Conservation (phyloP, 2,113 vertebrate genomes). For the Hyperoodon ampullatus region DNA sequence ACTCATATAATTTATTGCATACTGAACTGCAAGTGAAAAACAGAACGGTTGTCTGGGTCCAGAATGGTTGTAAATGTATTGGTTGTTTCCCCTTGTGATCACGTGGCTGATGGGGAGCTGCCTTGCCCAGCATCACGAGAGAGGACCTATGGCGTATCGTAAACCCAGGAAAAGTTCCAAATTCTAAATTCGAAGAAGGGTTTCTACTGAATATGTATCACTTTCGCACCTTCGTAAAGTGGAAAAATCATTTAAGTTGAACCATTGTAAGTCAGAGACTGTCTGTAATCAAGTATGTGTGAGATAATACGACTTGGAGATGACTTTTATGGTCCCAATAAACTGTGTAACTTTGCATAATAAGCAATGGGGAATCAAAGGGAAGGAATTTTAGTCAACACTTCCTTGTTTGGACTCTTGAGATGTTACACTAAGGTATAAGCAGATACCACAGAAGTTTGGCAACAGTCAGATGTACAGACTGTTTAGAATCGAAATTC, state of each 20-base stretch:
- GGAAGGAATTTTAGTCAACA: background rate
- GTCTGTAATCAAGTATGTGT: background rate
- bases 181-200: background rate
- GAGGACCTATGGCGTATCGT: background rate
- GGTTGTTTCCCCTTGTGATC: background rate
- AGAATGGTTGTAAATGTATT: background rate
- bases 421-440: background rate
- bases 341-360: background rate
- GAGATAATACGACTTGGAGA: background rate
- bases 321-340: background rate
- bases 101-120: background rate
- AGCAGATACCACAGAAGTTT: background rate
- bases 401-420: background rate
- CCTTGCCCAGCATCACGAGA: background rate
- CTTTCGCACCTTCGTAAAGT: background rate
- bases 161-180: background rate
- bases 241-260: background rate
- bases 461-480: background rate
- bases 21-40: background rate
- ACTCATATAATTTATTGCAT: background rate
- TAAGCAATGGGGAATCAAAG: background rate
- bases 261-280: background rate
- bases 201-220: background rate
- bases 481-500: background rate
- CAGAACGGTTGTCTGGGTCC: background rate